Evolutionary conservation across 2,888 invertebrate species (phyloP).

Genomic region (Drosophila rellima): DNA sequence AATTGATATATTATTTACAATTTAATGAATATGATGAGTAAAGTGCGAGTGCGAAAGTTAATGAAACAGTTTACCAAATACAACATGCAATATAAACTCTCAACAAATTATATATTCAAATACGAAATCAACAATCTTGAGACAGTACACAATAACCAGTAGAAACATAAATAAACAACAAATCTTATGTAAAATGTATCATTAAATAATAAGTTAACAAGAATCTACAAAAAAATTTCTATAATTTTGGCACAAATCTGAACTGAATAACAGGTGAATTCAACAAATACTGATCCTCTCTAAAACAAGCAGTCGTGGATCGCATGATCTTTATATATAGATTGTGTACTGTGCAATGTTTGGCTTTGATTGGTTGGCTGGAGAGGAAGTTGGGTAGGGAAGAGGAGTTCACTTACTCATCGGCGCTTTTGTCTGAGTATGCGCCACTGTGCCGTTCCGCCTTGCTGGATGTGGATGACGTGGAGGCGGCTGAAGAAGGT

Average conservation of each 20-base stretch:
- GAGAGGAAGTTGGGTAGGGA: not conserved
- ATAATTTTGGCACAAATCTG: not conserved
- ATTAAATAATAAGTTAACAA: not conserved
- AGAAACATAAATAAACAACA: not conserved
- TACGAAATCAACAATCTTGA: conserved; percentile 1
- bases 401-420: conserved; percentile 77
- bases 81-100: conserved; percentile 1
- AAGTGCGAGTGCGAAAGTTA: conserved; percentile 7
- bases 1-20: conserved; percentile 73
- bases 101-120: conserved; percentile 1
- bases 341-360: conserved; percentile 25
- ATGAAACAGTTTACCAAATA: conserved; percentile 9
- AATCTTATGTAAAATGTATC: not conserved
- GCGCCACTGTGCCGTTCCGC: conserved; percentile 67
- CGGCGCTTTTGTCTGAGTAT: conserved; percentile 81
- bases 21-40: conserved; percentile 52
- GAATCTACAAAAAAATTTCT: not conserved
- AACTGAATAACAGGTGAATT: conserved; percentile 5
- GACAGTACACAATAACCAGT: conserved; percentile 10
- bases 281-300: conserved; percentile 11
- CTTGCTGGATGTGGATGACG: conserved; percentile 66
- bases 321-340: conserved; percentile 6
- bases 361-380: conserved; percentile 2
- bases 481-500: conserved; percentile 57
- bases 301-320: conserved; percentile 17